Conservation (phyloP, 2,113 vertebrate species). For the Laticauda laticaudata region DNA sequence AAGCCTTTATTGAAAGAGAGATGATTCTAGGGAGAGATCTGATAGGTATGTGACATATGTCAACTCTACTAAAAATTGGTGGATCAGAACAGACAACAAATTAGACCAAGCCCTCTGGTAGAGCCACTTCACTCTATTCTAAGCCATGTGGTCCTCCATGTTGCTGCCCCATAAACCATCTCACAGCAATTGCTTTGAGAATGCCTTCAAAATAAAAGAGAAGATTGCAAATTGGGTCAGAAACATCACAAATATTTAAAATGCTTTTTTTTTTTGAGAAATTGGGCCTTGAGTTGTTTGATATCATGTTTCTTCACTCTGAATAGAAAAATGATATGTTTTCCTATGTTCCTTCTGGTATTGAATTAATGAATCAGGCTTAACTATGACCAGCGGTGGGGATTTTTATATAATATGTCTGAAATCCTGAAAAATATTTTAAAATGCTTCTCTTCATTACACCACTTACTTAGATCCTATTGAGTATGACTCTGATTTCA, state of each 20-base stretch:
- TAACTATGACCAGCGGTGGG: background rate
- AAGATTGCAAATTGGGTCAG: background rate
- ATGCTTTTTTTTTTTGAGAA: background rate
- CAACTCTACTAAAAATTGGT: background rate
- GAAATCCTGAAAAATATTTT: background rate
- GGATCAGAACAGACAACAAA: background rate
- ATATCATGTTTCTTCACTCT: background rate
- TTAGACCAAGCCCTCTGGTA: background rate
- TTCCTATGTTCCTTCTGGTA: background rate
- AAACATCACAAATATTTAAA: background rate
- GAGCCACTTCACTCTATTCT: background rate
- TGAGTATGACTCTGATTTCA: conserved; percentile 18
- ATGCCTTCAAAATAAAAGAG: background rate
- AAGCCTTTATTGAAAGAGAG: background rate
- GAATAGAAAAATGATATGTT: background rate
- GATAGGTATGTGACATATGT: background rate
- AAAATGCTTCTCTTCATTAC: background rate
- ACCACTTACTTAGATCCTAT: background rate
- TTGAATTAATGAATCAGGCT: background rate
- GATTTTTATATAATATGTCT: background rate
- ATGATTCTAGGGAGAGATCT: background rate
- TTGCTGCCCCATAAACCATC: background rate
- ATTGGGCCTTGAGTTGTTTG: background rate
- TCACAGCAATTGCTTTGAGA: background rate
- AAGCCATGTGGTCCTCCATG: background rate